Evolutionary conservation across 2,797 vertebrate genomes (phyloP).

Genomic region (Phataginus tetradactyla): DNA sequence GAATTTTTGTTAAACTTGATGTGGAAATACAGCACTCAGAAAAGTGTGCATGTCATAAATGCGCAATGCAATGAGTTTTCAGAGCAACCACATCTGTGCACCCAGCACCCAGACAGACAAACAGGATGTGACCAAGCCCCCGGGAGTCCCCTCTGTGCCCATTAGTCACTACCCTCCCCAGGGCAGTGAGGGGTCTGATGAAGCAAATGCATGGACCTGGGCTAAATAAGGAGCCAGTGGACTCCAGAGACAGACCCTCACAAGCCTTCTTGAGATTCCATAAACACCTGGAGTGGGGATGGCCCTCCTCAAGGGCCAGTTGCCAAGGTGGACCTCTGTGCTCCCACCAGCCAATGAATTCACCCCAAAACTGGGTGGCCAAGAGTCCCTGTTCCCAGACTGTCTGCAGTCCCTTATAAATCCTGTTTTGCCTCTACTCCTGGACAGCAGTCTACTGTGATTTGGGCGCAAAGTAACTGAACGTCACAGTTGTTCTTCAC

Average conservation of each 20-base stretch:
- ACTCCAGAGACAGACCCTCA: not conserved
- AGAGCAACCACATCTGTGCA: not conserved
- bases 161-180: not conserved
- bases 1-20: not conserved
- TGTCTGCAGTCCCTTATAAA: not conserved
- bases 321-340: not conserved
- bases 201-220: not conserved
- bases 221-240: not conserved
- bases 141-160: not conserved
- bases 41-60: not conserved
- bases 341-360: not conserved
- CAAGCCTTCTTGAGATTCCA: not conserved
- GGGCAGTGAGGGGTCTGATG: not conserved
- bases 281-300: not conserved
- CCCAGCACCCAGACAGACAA: not conserved
- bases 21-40: not conserved
- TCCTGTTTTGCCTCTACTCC: not conserved
- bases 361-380: not conserved
- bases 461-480: not conserved
- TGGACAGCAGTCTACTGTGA: not conserved
- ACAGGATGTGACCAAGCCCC: not conserved
- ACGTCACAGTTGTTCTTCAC: not conserved
- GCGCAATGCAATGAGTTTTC: not conserved
- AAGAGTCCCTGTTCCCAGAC: not conserved
- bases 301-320: not conserved